phyloP scores from a whole-genome alignment of 2,888 invertebrate genomes.

The Strigamia crassipes region DNA sequence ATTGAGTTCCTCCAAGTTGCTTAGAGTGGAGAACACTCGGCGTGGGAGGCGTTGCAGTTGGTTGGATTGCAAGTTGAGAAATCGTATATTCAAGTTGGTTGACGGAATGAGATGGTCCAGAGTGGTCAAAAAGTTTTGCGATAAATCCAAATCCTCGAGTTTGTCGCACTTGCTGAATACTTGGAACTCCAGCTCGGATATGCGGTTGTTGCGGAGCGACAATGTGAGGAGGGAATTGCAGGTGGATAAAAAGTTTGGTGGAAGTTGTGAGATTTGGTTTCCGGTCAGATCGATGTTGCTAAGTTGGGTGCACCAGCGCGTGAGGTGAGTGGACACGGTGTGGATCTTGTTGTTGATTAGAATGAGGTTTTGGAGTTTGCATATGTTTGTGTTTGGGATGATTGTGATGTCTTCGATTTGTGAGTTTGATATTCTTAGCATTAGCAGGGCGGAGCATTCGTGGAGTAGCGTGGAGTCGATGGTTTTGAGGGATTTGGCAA shows the following conservation, averaged over 20 bases:
- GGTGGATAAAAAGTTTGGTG: not conserved
- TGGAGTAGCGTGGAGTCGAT: not conserved
- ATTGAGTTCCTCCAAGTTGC: constrained; percentile 51
- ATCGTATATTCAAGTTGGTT: not conserved
- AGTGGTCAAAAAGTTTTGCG: not conserved
- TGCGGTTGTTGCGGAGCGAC: not conserved
- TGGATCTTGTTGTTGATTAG: not conserved
- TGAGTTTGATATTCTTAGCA: not conserved
- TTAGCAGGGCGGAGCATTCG: not conserved
- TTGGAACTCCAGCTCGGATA: not conserved
- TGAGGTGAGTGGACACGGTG: not conserved
- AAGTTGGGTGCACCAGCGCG: not conserved
- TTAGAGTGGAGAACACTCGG: constrained; percentile 50
- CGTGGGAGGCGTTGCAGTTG: constrained; percentile 50
- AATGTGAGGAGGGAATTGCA: not conserved
- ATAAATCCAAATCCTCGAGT: constrained; percentile 8
- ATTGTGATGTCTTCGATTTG: not conserved
- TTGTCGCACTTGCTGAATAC: not conserved
- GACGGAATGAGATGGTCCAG: not conserved
- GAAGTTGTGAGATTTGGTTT: not conserved
- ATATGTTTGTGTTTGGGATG: not conserved
- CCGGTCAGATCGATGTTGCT: not conserved
- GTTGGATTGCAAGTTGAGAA: constrained; percentile 50
- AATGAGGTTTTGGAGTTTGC: not conserved
- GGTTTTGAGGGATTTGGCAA: not conserved